Percentiles rank a stretch among this genome's conserved stretches.
These are phyloP conservation scores for Siniperca scherzeri DNA, from an alignment of 2,797 vertebrate species.

Conservation along the genomic window DNA sequence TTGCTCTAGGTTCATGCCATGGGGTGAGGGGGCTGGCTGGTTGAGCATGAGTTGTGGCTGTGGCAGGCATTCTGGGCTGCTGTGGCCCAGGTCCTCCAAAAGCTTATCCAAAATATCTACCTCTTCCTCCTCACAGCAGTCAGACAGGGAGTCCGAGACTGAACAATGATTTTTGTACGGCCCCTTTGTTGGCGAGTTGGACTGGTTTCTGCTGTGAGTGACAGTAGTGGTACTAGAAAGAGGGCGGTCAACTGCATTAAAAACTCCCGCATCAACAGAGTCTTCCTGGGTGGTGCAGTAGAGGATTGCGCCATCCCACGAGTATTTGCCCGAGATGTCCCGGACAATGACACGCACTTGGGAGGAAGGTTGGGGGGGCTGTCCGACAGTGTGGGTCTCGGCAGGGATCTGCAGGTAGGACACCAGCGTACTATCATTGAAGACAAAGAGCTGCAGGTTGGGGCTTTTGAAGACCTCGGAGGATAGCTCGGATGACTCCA, in stretches of 20 bases:
- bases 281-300: conserved; percentile 85
- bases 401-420: conserved; percentile 95
- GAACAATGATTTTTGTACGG: conserved; percentile 49
- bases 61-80: conserved; percentile 94
- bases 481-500: conserved; percentile 93
- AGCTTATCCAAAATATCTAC: conserved; percentile 91
- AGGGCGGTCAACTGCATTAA: conserved; percentile 47
- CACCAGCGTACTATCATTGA: conserved; percentile 96
- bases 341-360: conserved; percentile 95
- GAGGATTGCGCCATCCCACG: conserved; percentile 94
- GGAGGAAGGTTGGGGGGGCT: conserved; percentile 78
- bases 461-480: conserved; percentile 97
- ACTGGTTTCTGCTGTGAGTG: conserved; percentile 54
- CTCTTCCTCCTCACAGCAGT: conserved; percentile 83
- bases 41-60: conserved; percentile 90
- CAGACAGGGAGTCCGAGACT: conserved; percentile 57
- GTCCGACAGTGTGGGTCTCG: conserved; percentile 71
- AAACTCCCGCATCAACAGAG: conserved; percentile 47
- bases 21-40: conserved; percentile 91
- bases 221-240: conserved; percentile 32
- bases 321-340: conserved; percentile 99
- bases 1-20: conserved; percentile 91
- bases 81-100: conserved; percentile 91
- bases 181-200: conserved; percentile 59
- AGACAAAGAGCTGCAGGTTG: conserved; percentile 96